Percentiles rank a stretch among this genome's conserved stretches.
These are phyloP conservation scores for Emydocephalus ijimae DNA, from an alignment of 2,113 vertebrate genomes.

Conservation along the genomic window DNA sequence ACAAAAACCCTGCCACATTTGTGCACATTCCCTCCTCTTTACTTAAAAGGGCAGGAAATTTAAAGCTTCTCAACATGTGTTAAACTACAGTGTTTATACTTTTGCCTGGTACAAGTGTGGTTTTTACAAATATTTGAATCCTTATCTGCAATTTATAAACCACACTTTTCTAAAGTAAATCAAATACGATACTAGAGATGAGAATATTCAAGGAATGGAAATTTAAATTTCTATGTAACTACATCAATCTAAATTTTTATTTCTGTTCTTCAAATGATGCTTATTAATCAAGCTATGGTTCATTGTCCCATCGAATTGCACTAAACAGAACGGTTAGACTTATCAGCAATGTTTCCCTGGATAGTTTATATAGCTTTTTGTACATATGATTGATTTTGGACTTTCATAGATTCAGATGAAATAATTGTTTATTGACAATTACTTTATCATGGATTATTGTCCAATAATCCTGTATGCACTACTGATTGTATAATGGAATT, in stretches of 20 bases:
- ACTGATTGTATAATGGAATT: not conserved
- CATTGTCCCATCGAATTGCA: not conserved
- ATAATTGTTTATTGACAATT: not conserved
- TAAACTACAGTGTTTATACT: not conserved
- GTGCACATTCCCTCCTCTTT: not conserved
- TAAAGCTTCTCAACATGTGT: not conserved
- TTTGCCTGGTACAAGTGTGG: not conserved
- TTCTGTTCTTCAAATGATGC: not conserved
- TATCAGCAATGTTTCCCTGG: not conserved
- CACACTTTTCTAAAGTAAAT: not conserved
- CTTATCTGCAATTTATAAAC: not conserved
- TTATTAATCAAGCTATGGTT: not conserved
- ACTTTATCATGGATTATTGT: not conserved
- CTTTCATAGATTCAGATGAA: not conserved
- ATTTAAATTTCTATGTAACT: not conserved
- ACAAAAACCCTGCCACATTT: not conserved
- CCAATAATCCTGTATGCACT: not conserved
- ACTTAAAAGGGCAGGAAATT: not conserved
- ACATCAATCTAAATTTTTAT: not conserved
- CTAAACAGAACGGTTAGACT: not conserved
- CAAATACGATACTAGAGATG: not conserved
- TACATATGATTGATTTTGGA: not conserved
- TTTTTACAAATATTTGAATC: not conserved
- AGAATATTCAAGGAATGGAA: not conserved
- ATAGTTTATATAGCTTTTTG: not conserved